Percentiles rank a stretch among this genome's conserved stretches.
These are phyloP conservation scores for Drosophila sp. DNA, from an alignment of 1,140 invertebrate species.

Conservation along the genomic window DNA sequence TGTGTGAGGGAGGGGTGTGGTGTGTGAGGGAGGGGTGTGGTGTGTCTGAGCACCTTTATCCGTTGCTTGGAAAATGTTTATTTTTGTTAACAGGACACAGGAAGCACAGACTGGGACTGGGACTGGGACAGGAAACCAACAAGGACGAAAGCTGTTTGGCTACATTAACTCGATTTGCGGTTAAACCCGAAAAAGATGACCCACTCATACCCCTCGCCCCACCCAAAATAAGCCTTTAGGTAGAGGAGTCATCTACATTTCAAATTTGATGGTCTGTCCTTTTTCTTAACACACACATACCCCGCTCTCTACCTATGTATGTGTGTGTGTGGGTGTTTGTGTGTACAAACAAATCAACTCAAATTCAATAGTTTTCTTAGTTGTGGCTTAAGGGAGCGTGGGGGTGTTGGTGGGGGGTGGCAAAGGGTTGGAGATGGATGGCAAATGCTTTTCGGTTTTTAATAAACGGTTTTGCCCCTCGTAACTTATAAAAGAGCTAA, in stretches of 20 bases:
- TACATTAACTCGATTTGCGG: constrained; percentile 55
- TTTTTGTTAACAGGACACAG: constrained; percentile 12
- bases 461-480: neutral
- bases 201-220: neutral
- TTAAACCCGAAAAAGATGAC: constrained; percentile 17
- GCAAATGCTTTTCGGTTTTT: neutral
- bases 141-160: constrained; percentile 29
- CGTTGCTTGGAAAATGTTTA: constrained; percentile 9
- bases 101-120: too few relatives aligned
- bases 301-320: neutral
- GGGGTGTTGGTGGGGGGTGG: neutral
- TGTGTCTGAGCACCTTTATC: neutral
- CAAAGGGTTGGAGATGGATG: neutral
- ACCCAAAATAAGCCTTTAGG: constrained; percentile 38
- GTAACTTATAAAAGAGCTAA: constrained; percentile 53
- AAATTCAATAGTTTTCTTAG: constrained; percentile 25
- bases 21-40: constrained; percentile 21
- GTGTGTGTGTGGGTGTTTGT: neutral
- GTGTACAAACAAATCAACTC: constrained; percentile 47
- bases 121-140: constrained; percentile 2
- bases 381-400: neutral
- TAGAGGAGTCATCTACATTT: constrained; percentile 25
- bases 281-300: neutral
- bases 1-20: constrained; percentile 15
- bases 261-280: constrained; percentile 13